Percentiles rank a stretch among this genome's conserved stretches.
Evolutionary conservation across 2,888 invertebrate genomes (phyloP).

Genomic region (Anoncus sp.): DNA sequence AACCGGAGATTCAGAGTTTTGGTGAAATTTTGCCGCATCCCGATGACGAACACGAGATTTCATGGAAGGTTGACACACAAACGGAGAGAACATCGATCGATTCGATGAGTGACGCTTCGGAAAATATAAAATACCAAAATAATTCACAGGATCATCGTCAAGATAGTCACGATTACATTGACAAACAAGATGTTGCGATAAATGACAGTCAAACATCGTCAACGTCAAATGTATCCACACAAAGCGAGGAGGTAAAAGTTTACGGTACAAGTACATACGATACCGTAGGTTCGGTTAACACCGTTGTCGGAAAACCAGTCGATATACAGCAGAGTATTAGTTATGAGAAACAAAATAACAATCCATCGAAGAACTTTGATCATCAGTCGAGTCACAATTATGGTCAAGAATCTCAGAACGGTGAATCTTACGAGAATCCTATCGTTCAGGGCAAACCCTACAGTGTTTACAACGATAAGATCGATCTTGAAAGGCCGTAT

Average conservation of each 20-base stretch:
- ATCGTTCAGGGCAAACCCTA: slow-evolving; percentile 71
- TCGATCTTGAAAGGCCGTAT: slow-evolving; percentile 57
- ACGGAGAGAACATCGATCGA: slow-evolving; percentile 61
- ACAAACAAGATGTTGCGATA: slow-evolving; percentile 48
- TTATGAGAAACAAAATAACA: slow-evolving; percentile 65
- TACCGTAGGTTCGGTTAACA: slow-evolving; percentile 62
- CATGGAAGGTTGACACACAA: slow-evolving; percentile 63
- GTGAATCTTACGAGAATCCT: slow-evolving; percentile 57
- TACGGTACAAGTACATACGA: slow-evolving; percentile 57
- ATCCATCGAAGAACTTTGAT: slow-evolving; percentile 59
- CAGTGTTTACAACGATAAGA: slow-evolving; percentile 67
- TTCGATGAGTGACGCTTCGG: slow-evolving; percentile 62
- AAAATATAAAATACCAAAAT: slow-evolving; percentile 62
- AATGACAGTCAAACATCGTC: slow-evolving; percentile 14
- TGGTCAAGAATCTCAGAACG: slow-evolving; percentile 62
- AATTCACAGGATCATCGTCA: slow-evolving; percentile 48
- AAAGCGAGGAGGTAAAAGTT: background rate
- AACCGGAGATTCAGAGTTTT: slow-evolving; percentile 68
- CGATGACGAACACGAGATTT: slow-evolving; percentile 58
- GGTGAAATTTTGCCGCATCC: slow-evolving; percentile 66
- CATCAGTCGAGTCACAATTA: slow-evolving; percentile 50
- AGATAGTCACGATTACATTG: slow-evolving; percentile 25
- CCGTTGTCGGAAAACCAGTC: slow-evolving; percentile 71
- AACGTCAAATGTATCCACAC: background rate
- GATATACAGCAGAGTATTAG: slow-evolving; percentile 60